Evolutionary conservation across 2,797 vertebrate species (phyloP).

Genomic region (Pampus argenteus): DNA sequence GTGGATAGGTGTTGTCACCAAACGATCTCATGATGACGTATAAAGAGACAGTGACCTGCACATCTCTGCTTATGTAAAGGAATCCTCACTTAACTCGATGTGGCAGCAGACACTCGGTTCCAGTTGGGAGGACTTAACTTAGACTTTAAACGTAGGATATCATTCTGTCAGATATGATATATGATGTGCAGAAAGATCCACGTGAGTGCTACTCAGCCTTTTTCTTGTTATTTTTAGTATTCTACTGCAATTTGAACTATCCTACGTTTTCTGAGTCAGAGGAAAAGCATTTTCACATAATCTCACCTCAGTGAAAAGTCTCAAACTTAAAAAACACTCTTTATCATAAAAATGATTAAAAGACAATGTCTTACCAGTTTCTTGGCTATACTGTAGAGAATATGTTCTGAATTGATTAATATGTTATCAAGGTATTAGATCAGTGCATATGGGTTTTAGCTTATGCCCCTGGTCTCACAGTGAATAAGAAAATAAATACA

Average conservation of each 20-base stretch:
- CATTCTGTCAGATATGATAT: constrained; percentile 78
- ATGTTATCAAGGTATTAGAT: constrained; percentile 64
- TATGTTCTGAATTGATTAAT: constrained; percentile 60
- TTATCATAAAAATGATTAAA: constrained; percentile 56
- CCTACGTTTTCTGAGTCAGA: constrained; percentile 50
- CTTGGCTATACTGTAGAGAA: constrained; percentile 51
- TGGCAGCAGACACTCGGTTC: constrained; percentile 70
- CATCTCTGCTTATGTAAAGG: constrained; percentile 58
- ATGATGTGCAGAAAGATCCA: constrained; percentile 70
- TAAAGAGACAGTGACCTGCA: constrained; percentile 24
- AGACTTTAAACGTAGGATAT: constrained; percentile 80
- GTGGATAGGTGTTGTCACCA: not conserved
- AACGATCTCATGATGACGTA: not conserved
- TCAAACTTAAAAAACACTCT: constrained; percentile 37
- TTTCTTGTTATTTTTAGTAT: constrained; percentile 66
- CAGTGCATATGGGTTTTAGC: constrained; percentile 59
- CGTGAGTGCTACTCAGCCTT: constrained; percentile 62
- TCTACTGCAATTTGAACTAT: constrained; percentile 58
- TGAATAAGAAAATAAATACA: constrained; percentile 76
- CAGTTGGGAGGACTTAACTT: constrained; percentile 75
- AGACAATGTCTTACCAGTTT: constrained; percentile 58
- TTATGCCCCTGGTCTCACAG: constrained; percentile 47
- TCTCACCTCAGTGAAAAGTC: constrained; percentile 50
- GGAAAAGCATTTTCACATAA: constrained; percentile 55
- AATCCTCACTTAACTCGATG: constrained; percentile 70